Base-by-base conservation (phyloP, 2,113 vertebrate species). In the Lota lota region DNA sequence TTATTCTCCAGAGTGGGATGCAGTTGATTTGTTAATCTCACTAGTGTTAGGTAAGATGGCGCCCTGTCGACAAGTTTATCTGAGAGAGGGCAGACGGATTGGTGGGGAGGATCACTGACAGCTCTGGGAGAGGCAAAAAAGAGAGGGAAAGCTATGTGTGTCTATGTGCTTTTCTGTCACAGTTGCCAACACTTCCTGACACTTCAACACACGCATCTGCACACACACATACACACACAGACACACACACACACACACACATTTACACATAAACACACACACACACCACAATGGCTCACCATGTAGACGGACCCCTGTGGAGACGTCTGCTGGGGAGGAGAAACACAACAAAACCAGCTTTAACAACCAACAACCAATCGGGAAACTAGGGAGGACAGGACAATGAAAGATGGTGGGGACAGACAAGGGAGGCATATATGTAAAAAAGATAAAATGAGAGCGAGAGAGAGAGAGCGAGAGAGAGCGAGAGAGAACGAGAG, bases 221-320 rank as follows among this genome's bases (percentile, higher is more conserved):
- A 66, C 64, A 66, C 67, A 61, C 66, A 60, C 28, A 68, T 14
- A 8, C 22, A 36, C 22, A 58, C 54, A 20, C 66, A 36, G 18
- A 40, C 17, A 59, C 28, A 40, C 56, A 36, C 68, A 61, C 62
- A 65, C n/a, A 74, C 17, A 57, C 64, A 66, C 64, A 57, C 67
- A 50, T 20, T 19, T 0, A 77, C 61, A 51, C 21, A 65, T 5
- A 68, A 11, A 22, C 20, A 18, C 53, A n/a, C 21, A 20, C 21
- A 22, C 54, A 33, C 28, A 72, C 66, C 24, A 24, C 68, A 79
- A 77, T 83, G 85, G 87, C 91, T 92, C 85, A 93, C 92, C 92
- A 92, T 93, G 85, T 93, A 93, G 75, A 92, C 81, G 50, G 88
- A 83, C 66, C 77, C 76, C 82, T 82, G 86, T 69, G 82, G 81